These are phyloP conservation scores for Nomada hirtipes DNA, from an alignment of 2,888 invertebrate genomes.

Conservation along the genomic window DNA sequence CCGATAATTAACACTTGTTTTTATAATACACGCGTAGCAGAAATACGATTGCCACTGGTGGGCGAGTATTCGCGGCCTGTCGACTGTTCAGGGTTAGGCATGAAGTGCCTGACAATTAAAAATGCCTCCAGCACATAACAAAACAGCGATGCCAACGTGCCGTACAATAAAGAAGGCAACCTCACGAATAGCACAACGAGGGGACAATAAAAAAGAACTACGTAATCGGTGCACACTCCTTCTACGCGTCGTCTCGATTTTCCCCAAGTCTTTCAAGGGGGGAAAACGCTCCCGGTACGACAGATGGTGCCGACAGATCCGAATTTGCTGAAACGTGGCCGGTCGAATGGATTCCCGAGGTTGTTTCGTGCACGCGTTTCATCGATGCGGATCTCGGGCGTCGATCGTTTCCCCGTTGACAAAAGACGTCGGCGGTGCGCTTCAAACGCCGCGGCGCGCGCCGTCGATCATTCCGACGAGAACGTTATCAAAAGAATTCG, in stretches of 20 bases:
- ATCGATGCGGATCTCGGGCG: constrained; percentile 18
- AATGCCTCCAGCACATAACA: too few species aligned
- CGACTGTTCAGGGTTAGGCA: too few species aligned
- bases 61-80: too few species aligned
- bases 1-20: too few species aligned
- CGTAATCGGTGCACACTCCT: constrained; percentile 29
- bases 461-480: not conserved
- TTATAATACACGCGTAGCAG: too few species aligned
- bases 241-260: constrained; percentile 50
- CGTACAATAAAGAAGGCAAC: not conserved
- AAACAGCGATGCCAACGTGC: not conserved
- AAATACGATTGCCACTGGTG: too few species aligned
- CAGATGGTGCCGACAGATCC: constrained; percentile 57
- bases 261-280: constrained; percentile 27
- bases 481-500: constrained; percentile 11
- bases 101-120: too few species aligned
- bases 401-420: not conserved
- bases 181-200: not conserved
- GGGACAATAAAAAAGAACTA: not conserved
- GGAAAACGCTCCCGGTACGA: constrained; percentile 39
- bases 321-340: constrained; percentile 24
- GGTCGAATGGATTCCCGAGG: constrained; percentile 16
- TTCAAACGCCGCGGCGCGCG: not conserved
- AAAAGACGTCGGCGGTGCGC: not conserved
- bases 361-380: constrained; percentile 11